Base-by-base conservation (phyloP, 1,140 invertebrate species). In the Oreohelix idahoensis region DNA sequence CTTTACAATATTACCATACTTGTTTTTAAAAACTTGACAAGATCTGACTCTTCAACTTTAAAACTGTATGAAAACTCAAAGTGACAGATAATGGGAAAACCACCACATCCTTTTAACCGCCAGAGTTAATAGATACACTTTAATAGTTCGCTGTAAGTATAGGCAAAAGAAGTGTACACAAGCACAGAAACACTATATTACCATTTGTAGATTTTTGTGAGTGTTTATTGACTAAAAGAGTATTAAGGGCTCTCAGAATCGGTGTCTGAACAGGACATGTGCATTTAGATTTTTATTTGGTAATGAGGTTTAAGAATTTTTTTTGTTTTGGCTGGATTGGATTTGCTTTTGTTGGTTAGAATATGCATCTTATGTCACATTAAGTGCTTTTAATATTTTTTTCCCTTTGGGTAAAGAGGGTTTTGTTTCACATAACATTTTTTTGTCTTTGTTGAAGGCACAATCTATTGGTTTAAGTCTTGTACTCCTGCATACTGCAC, bases 401-500 rank as follows among this genome's bases (percentile, higher is more conserved):
- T n/a, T 66, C n/a, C 17, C 63, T n/a, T 66, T 66, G 5, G n/a
- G 63, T 32, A n/a, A n/a, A 66, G 29, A 32, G n/a, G 29, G 29
- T 17, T 58, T 23, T 58, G 51, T 58, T 58, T 15, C 15, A 26
- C 1, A 58, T 58, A 66, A 29, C 8, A 8, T 35, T 66, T 66
- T 32, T 66, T 58, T 58, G 8, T 26, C 23, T 11, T 1, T 66
- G 63, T 66, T 66, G 63, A 66, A 32, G 63, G 63, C 63, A 66
- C 63, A 58, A 23, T 58, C 8, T 58, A 58, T 10, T 58, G 15
- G 8, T 66, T 66, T 66, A 66, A 29, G 11, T 5, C 8, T 13
- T 66, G 63, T 66, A 66, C n/a, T 66, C 11, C 63, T 66, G 63
- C 32, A n/a, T n/a, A n/a, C n/a, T n/a, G n/a, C n/a, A n/a, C n/a